Conservation (phyloP, 1,140 invertebrate genomes). For the Drosophila guanche region DNA sequence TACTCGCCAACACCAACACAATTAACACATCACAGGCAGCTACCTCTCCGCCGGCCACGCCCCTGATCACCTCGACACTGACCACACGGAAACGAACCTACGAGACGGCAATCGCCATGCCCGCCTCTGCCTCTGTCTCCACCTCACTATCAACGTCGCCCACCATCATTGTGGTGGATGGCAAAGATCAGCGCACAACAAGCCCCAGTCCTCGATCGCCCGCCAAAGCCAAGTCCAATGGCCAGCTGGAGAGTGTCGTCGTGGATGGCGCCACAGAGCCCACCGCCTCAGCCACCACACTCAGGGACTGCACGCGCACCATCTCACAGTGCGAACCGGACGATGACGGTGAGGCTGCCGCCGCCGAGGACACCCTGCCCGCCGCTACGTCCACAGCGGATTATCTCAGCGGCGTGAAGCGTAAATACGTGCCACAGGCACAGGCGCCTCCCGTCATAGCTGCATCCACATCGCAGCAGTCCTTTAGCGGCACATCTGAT, state of each 20-base stretch:
- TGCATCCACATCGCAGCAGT: slow-evolving; percentile 31
- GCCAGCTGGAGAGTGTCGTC: slow-evolving; percentile 9
- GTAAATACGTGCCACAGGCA: slow-evolving; percentile 52
- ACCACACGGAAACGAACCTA: slow-evolving; percentile 75
- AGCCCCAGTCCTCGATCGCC: slow-evolving; percentile 13
- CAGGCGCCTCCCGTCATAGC: slow-evolving; percentile 16
- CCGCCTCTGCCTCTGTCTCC: slow-evolving; percentile 31
- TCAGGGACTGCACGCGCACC: slow-evolving; percentile 75
- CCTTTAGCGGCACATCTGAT: slow-evolving; percentile 56
- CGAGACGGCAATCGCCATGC: slow-evolving; percentile 77
- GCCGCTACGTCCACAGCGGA: slow-evolving; percentile 35
- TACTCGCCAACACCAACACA: slow-evolving; percentile 76
- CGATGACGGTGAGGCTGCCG: slow-evolving; percentile 53
- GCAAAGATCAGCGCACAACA: slow-evolving; percentile 45
- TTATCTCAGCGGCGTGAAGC: slow-evolving; percentile 65
- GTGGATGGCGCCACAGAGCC: slow-evolving; percentile 20
- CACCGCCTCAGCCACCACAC: slow-evolving; percentile 51
- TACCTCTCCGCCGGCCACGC: slow-evolving; percentile 33
- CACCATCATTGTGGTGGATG: slow-evolving; percentile 26
- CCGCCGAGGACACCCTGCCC: slow-evolving; percentile 53
- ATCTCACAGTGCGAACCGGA: slow-evolving; percentile 75
- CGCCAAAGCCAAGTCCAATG: slow-evolving; percentile 20
- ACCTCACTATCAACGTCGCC: slow-evolving; percentile 1
- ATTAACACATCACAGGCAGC: slow-evolving; percentile 57
- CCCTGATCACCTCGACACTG: slow-evolving; percentile 43